Percentiles rank a stretch among this genome's conserved stretches.
phyloP scores from a whole-genome alignment of 2,113 vertebrate species.

The Zosterops borbonicus region DNA sequence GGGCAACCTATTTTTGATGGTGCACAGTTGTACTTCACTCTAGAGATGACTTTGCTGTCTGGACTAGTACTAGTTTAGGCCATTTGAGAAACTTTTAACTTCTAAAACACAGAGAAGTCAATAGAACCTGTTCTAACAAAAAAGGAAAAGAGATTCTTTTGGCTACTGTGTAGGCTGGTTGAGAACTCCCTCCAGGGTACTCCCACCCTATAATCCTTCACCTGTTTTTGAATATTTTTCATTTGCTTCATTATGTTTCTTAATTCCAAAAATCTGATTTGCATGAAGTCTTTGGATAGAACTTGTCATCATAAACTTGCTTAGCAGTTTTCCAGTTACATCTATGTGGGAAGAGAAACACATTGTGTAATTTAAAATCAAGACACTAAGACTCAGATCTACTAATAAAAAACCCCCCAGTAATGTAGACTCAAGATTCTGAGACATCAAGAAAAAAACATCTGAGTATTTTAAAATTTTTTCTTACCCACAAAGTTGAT shows the following conservation, averaged over 20 bases:
- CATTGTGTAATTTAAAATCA: background rate
- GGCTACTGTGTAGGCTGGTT: background rate
- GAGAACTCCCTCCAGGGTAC: background rate
- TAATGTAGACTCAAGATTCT: background rate
- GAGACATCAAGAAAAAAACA: background rate
- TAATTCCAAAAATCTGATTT: background rate
- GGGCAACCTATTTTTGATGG: conserved; percentile 6
- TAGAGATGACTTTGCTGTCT: background rate
- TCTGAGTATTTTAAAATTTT: background rate
- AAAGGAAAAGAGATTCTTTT: background rate
- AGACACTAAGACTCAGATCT: background rate
- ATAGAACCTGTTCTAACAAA: background rate
- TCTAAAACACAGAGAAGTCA: background rate
- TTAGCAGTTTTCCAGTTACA: background rate
- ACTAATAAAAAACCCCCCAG: background rate
- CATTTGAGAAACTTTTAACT: background rate
- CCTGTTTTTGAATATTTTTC: background rate
- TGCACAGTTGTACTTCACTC: background rate
- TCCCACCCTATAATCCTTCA: background rate
- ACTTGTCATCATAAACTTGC: background rate
- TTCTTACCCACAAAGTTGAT: background rate
- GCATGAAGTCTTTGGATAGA: background rate
- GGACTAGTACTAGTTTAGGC: background rate
- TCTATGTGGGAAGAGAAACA: background rate
- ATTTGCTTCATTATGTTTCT: background rate